Base-by-base conservation (phyloP, 2,888 invertebrate species). In the Mythimna pallens region DNA sequence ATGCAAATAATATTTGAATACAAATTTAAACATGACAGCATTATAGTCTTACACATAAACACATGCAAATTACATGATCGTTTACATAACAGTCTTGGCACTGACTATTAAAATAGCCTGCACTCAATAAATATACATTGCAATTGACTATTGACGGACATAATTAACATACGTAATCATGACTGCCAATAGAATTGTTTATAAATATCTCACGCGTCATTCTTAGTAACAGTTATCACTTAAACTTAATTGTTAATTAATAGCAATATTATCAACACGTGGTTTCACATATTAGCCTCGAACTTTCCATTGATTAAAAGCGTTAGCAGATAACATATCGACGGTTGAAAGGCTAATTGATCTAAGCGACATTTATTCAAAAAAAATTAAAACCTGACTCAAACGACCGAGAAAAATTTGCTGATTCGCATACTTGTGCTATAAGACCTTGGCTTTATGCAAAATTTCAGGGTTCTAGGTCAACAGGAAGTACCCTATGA, bases 31-130 rank as follows among this genome's bases (percentile, higher is more conserved):
- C 20, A 55, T 5, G 14, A 43, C 36, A 34, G 9, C 22, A 62
- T 62, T 22, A 43, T 43, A 62, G 5, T 5, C 6, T 34, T 22
- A n/a, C 43, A 2, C 20, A 22, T 47, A 2, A 34, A 17, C 43
- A 55, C 58, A 73, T 64, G 54, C 14, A 64, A 66, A 73, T 64
- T 63, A 63, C 43, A 55, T 12, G 40, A 34, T 57, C 54, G 14
- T 52, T 80, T 74, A 78, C 64, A 61, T 73, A 80, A 80, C 74
- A 50, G n/a, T 40, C 22, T 77, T 74, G 77, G 63, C 66, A 74
- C 67, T 78, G 63, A 64, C 50, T 17, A 66, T 55, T 59, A 55
- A 65, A 55, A 54, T 63, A 34, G 22, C 55, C n/a, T 34, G 25
- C 50, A 72, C 55, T 58, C 30, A 58, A 47, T 78, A 72, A 47